Evolutionary conservation across 30 jellyfish, hydroid and myxozoan species (phyloP).

Genomic region (Hydractinia echinata): DNA sequence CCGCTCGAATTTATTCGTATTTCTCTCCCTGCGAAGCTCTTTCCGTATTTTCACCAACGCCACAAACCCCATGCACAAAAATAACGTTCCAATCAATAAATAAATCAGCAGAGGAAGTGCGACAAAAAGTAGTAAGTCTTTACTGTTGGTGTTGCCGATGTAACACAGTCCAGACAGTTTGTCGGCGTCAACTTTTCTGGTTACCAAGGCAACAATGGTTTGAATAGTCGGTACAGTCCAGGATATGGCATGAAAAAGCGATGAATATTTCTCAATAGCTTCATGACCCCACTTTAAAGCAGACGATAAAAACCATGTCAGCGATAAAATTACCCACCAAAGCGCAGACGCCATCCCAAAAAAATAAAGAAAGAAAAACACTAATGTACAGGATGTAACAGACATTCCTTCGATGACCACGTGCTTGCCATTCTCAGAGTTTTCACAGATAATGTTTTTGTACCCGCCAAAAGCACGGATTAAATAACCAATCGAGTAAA

Average conservation of each 20-base stretch:
- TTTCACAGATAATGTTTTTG: constrained; percentile 50
- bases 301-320: constrained; percentile 90
- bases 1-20: constrained; percentile 70
- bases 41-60: constrained; percentile 71
- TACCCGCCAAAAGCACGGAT: constrained; percentile 75
- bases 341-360: constrained; percentile 93
- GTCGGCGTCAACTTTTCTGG: constrained; percentile 83
- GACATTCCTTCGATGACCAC: constrained; percentile 75
- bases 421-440: constrained; percentile 45
- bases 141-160: constrained; percentile 58
- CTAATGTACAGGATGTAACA: constrained; percentile 58
- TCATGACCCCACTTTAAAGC: constrained; percentile 95
- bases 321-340: constrained; percentile 85
- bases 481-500: constrained; percentile 67
- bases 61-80: constrained; percentile 65
- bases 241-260: constrained; percentile 78
- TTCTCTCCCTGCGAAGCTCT: constrained; percentile 65
- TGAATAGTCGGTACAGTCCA: constrained; percentile 88
- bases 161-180: constrained; percentile 82
- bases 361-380: constrained; percentile 58
- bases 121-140: constrained; percentile 60
- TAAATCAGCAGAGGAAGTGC: constrained; percentile 62
- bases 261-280: constrained; percentile 84
- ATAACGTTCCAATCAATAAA: constrained; percentile 60
- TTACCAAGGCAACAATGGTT: constrained; percentile 78